phyloP scores from a whole-genome alignment of 2,113 vertebrate genomes.

The Microtus montanus region DNA sequence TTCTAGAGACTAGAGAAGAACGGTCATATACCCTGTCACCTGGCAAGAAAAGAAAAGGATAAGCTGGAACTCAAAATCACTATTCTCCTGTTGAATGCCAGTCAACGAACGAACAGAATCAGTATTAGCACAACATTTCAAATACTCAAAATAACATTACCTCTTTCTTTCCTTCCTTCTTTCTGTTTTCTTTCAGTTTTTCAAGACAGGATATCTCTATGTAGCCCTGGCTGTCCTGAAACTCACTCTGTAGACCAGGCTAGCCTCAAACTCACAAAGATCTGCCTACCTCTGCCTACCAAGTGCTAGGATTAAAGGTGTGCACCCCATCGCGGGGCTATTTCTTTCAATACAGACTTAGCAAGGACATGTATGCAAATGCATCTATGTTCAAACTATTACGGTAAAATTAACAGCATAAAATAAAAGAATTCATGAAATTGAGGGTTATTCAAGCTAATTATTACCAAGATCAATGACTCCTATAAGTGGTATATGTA shows the following conservation, averaged over 20 bases:
- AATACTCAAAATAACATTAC: not conserved
- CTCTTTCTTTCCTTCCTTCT: not conserved
- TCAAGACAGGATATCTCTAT: not conserved
- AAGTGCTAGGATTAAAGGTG: not conserved
- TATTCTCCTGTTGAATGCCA: not conserved
- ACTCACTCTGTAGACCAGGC: not conserved
- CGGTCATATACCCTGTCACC: not conserved
- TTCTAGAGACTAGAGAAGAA: not conserved
- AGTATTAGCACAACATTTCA: not conserved
- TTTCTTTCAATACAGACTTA: conserved; percentile 7
- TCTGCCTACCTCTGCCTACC: not conserved
- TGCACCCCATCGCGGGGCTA: not conserved
- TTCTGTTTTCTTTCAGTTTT: not conserved
- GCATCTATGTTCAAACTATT: not conserved
- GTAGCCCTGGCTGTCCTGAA: not conserved
- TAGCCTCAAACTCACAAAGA: not conserved
- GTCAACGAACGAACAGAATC: not conserved
- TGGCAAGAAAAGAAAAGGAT: not conserved
- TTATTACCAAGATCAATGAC: not conserved
- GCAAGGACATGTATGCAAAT: not conserved
- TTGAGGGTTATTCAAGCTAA: conserved; percentile 23
- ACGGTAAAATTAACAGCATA: not conserved
- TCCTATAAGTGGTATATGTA: not conserved
- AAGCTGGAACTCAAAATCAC: not conserved
- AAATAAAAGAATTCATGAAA: conserved; percentile 23